Evolutionary conservation across 2,113 vertebrate species (phyloP).

Genomic region (Excalfactoria chinensis): DNA sequence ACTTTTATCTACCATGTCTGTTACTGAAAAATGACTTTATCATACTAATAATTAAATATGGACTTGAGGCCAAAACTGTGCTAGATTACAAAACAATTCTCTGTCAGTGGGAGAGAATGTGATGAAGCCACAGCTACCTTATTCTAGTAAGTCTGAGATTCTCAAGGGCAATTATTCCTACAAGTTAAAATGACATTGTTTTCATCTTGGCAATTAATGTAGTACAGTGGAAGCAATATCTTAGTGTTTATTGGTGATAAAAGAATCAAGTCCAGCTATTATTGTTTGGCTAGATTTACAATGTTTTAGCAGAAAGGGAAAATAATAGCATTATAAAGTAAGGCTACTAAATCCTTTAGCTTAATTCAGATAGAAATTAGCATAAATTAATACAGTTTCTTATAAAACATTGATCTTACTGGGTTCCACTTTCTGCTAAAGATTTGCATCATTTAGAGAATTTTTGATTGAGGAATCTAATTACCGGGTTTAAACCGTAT

Average conservation of each 20-base stretch:
- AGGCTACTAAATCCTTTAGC: background rate
- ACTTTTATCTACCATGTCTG: background rate
- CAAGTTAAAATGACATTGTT: background rate
- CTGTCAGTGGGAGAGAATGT: background rate
- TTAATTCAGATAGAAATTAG: background rate
- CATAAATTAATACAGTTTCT: background rate
- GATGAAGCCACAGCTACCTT: background rate
- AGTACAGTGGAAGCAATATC: background rate
- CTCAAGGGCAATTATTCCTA: background rate
- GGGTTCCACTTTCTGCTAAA: background rate
- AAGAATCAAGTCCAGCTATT: background rate
- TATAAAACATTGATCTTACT: background rate
- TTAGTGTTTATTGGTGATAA: background rate
- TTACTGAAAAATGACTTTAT: background rate
- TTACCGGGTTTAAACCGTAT: background rate
- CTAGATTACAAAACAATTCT: background rate
- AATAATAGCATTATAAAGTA: background rate
- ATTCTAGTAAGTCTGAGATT: background rate
- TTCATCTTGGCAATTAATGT: background rate
- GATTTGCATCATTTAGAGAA: background rate
- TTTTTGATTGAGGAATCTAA: background rate
- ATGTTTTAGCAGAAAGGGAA: background rate
- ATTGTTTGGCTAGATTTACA: background rate
- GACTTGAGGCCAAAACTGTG: background rate
- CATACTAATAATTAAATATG: background rate